A percentile compares a stretch with the other conserved stretches of the same genome.
Evolutionary conservation across 2,888 invertebrate genomes (phyloP).

Genomic region (Melanchra persicariae): DNA sequence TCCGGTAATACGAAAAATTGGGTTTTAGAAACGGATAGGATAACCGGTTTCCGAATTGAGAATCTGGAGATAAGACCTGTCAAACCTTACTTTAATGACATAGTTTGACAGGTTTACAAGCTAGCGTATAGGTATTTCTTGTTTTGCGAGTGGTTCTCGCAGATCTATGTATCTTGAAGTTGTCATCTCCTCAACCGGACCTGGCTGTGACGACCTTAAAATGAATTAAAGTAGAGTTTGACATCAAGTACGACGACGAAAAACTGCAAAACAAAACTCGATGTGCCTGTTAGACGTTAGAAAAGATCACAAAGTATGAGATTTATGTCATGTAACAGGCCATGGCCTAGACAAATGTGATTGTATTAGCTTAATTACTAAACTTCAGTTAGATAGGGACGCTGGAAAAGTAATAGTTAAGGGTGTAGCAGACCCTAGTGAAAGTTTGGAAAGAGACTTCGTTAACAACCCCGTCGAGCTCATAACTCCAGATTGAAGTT

Average conservation of each 20-base stretch:
- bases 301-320: neutral
- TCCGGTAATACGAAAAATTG: neutral
- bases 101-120: too few relatives aligned
- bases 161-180: too few relatives aligned
- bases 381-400: slow-evolving; percentile 31
- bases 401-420: slow-evolving; percentile 22
- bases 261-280: neutral
- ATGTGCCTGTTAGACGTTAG: neutral
- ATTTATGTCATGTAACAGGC: slow-evolving; percentile 26
- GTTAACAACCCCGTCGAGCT: slow-evolving; percentile 33
- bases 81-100: neutral
- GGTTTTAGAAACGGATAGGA: neutral
- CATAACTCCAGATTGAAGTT: slow-evolving; percentile 35
- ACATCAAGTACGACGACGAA: neutral
- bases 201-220: too few relatives aligned
- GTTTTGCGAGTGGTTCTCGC: too few relatives aligned
- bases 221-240: neutral
- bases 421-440: slow-evolving; percentile 1
- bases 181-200: too few relatives aligned
- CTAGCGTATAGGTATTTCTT: too few relatives aligned
- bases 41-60: neutral
- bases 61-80: neutral
- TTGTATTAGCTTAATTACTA: slow-evolving; percentile 30
- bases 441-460: slow-evolving; percentile 36
- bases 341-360: slow-evolving; percentile 27